phyloP scores from a whole-genome alignment of 2,888 invertebrate genomes.

The Notodonta ziczac region DNA sequence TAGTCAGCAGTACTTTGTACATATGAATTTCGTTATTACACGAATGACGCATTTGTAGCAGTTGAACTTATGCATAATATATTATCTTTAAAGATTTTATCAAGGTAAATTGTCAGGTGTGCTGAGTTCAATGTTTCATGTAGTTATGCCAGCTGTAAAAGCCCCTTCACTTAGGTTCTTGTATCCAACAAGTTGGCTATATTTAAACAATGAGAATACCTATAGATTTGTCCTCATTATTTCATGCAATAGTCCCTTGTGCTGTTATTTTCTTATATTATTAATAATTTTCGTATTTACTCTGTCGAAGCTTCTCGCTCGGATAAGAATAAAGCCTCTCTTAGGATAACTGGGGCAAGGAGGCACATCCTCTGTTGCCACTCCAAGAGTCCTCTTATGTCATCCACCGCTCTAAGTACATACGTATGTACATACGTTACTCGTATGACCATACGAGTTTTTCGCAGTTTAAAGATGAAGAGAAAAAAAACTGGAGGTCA shows the following conservation, averaged over 20 bases:
- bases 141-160: background rate
- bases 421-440: constrained; percentile 13
- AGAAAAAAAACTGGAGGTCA: constrained; percentile 25
- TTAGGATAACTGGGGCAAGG: background rate
- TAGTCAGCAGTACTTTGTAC: constrained; percentile 3
- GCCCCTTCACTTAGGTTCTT: background rate
- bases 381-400: constrained; percentile 8
- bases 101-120: constrained; percentile 7
- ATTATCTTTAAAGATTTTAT: constrained; percentile 10
- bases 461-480: constrained; percentile 18
- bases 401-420: constrained; percentile 6
- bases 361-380: background rate
- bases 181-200: no score
- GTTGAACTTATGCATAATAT: constrained; percentile 14
- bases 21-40: constrained; percentile 30
- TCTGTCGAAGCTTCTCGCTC: background rate
- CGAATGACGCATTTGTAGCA: constrained; percentile 12
- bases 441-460: constrained; percentile 13
- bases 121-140: background rate
- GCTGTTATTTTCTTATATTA: background rate
- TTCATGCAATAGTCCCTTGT: no score
- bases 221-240: no score
- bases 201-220: no score
- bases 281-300: background rate
- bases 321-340: background rate